Percentiles rank a stretch among this genome's conserved stretches.
Evolutionary conservation across 2,113 vertebrate species (phyloP).

Genomic region (Sebastes schlegelii): DNA sequence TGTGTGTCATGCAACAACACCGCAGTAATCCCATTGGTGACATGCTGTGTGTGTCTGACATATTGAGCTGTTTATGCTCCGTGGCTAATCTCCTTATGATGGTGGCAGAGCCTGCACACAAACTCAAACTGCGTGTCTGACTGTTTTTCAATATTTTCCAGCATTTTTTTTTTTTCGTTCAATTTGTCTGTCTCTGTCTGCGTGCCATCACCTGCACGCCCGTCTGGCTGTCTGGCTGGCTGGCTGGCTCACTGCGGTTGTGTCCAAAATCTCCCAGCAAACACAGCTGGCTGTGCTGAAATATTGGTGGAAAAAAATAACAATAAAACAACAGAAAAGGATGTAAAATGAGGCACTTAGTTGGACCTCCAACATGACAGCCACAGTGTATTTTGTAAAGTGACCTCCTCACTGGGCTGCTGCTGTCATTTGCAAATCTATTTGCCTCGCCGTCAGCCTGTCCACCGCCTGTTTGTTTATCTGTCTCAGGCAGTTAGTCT

Average conservation of each 20-base stretch:
- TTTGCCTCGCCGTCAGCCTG: conserved; percentile 26
- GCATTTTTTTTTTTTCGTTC: conserved; percentile 17
- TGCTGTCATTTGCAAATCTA: conserved; percentile 30
- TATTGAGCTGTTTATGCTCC: conserved; percentile 50
- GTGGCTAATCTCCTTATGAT: conserved; percentile 46
- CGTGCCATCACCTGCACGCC: conserved; percentile 21
- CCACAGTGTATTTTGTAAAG: conserved; percentile 20
- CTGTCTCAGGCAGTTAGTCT: conserved; percentile 33
- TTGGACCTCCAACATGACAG: conserved; percentile 13
- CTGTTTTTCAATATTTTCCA: conserved; percentile 26
- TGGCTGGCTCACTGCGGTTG: too few species aligned
- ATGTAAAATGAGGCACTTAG: conserved; percentile 6
- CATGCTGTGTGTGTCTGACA: conserved; percentile 26
- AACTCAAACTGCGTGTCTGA: conserved; percentile 18
- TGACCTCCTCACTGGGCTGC: conserved; percentile 31
- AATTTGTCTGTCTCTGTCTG: conserved; percentile 14
- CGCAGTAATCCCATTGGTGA: conserved; percentile 22
- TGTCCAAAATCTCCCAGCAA: conserved; percentile 3
- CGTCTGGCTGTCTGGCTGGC: too few species aligned
- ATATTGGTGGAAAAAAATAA: background rate
- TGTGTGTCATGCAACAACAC: background rate
- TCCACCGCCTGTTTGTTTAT: conserved; percentile 32
- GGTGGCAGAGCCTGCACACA: conserved; percentile 16
- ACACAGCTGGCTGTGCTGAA: conserved; percentile 4
- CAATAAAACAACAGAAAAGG: background rate